Base-by-base conservation (phyloP, 1,140 invertebrate genomes). In the Drosophila malerkotliana region DNA sequence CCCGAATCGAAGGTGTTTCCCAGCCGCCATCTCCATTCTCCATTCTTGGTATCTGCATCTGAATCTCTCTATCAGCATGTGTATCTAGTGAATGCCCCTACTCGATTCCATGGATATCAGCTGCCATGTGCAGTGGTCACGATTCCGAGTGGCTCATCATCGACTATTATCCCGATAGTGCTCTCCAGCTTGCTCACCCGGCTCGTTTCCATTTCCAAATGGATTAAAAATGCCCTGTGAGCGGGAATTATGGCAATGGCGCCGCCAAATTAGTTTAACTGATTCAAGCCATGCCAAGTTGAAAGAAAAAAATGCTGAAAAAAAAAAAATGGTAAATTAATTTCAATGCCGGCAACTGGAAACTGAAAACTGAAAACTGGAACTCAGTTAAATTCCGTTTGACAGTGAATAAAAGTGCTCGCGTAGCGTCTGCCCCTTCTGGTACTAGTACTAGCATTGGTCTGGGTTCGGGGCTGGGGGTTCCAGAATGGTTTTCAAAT, bases 351-450 rank as follows among this genome's bases (percentile, higher is more conserved):
- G 47, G 61, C 26, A 45, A 49, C 28, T 41, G 63, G 26, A 28
- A 28, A 6, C 5, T 28, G 26, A 7, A 5, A 28, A 28, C 26
- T 28, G 26, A 28, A 8, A 64, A 58, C 62, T 64, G 62, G 64
- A 72, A 66, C 72, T 66, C 52, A 67, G 72, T 75, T 74, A 82
- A 87, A 87, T 82, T 87, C 48, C 62, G 79, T 88, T 87, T 88
- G 82, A 87, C 82, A 88, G 83, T 75, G 75, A 79, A 87, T 87
- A 88, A 87, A 87, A 87, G 59, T 88, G 81, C 66, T 72, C 71
- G 74, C 78, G 58, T 75, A 81, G 82, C 81, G 77, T 84, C 77
- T 84, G 80, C 28, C 1, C 5, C 9, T 7, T 37, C 34, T n/a
- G 26, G 26, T 28, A 28, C 26, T 28, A 6, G 4, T 1, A 6